Evolutionary conservation across 1,140 invertebrate genomes (phyloP).

Genomic region (Cryptotermes secundus): DNA sequence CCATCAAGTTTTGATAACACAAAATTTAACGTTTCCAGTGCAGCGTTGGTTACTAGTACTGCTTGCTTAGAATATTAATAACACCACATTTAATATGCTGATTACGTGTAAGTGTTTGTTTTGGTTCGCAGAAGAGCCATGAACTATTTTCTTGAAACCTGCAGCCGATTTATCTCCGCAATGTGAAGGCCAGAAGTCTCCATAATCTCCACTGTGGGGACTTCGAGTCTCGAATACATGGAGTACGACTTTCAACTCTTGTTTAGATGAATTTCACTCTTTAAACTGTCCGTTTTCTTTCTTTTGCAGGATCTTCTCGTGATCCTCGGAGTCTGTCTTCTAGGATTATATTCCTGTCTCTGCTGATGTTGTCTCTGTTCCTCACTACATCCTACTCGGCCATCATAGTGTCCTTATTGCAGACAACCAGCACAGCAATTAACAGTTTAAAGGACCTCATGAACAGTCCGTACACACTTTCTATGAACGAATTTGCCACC

Average conservation of each 20-base stretch:
- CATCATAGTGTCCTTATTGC: neutral
- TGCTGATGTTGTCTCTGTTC: slow-evolving; percentile 54
- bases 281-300: neutral
- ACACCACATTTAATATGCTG: too few relatives aligned
- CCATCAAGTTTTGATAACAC: too few relatives aligned
- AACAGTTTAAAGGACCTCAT: neutral
- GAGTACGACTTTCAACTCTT: neutral
- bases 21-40: too few relatives aligned
- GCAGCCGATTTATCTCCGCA: too few relatives aligned
- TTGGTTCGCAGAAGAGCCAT: too few relatives aligned
- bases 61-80: too few relatives aligned
- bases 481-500: neutral
- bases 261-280: neutral
- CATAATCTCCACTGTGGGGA: too few relatives aligned
- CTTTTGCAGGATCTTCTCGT: neutral
- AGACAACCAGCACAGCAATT: neutral
- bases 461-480: neutral
- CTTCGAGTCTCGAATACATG: too few relatives aligned
- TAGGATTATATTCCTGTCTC: slow-evolving; percentile 55
- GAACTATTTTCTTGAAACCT: too few relatives aligned
- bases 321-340: slow-evolving; percentile 39
- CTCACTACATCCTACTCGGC: neutral
- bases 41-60: too few relatives aligned
- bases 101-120: too few relatives aligned
- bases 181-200: too few relatives aligned